These are phyloP conservation scores for Chorisops tibialis DNA, from an alignment of 2,888 invertebrate genomes.

Conservation along the genomic window DNA sequence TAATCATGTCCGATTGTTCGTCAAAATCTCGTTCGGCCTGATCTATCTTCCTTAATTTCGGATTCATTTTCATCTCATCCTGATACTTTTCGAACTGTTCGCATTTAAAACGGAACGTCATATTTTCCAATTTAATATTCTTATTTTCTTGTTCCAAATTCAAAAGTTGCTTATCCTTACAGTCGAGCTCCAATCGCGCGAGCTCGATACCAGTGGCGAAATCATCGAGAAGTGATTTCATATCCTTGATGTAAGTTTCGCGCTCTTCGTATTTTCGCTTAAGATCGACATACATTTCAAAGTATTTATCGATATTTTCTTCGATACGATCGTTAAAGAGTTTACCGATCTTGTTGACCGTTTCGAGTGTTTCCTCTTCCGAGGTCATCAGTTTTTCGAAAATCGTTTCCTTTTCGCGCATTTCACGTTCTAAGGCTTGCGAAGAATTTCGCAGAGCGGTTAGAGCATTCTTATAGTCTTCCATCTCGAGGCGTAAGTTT, in stretches of 20 bases:
- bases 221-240: constrained; percentile 51
- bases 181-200: constrained; percentile 49
- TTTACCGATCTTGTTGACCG: constrained; percentile 52
- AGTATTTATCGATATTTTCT: constrained; percentile 48
- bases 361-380: constrained; percentile 51
- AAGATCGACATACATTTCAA: constrained; percentile 49
- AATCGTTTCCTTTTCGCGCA: constrained; percentile 50
- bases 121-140: constrained; percentile 49
- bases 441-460: constrained; percentile 44
- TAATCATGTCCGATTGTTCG: constrained; percentile 28
- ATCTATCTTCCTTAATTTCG: constrained; percentile 21
- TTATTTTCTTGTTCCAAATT: constrained; percentile 49
- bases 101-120: constrained; percentile 43
- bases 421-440: constrained; percentile 47
- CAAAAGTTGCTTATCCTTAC: constrained; percentile 46
- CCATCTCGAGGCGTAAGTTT: constrained; percentile 40
- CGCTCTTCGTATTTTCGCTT: constrained; percentile 50
- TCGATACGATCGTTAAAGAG: constrained; percentile 52
- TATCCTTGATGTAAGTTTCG: constrained; percentile 50
- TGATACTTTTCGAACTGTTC: constrained; percentile 32
- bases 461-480: constrained; percentile 44
- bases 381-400: constrained; percentile 49
- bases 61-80: constrained; percentile 6
- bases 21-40: constrained; percentile 28
- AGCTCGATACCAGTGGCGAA: constrained; percentile 51